Percentiles rank a stretch among this genome's conserved stretches.
These are phyloP conservation scores for Brachypteracias leptosomus DNA, from an alignment of 2,113 vertebrate species.

Conservation along the genomic window DNA sequence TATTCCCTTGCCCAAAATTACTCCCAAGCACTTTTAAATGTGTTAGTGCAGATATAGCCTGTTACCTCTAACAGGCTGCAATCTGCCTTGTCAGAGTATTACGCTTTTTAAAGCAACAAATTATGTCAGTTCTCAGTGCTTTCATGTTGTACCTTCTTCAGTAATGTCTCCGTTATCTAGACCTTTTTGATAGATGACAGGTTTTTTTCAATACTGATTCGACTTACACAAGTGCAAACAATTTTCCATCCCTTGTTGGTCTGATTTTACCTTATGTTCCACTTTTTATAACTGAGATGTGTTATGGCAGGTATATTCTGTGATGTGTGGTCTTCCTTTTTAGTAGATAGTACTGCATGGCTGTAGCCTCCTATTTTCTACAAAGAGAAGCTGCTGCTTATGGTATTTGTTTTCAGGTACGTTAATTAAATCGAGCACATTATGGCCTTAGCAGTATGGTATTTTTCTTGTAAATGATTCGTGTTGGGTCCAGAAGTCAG, in stretches of 20 bases:
- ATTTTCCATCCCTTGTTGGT: not conserved
- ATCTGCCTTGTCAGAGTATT: not conserved
- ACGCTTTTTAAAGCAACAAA: not conserved
- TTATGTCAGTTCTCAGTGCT: not conserved
- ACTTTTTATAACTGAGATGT: not conserved
- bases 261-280: not conserved
- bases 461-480: slow-evolving; percentile 57
- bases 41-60: not conserved
- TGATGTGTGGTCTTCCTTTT: not conserved
- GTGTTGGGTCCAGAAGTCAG: not conserved
- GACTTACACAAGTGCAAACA: not conserved
- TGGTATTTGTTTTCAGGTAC: slow-evolving; percentile 36
- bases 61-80: not conserved
- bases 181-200: not conserved
- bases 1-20: not conserved
- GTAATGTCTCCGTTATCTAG: not conserved
- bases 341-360: not conserved
- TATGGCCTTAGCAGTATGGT: not conserved
- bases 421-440: slow-evolving; percentile 42
- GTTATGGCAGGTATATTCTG: not conserved
- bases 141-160: not conserved
- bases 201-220: not conserved
- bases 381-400: not conserved
- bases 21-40: not conserved
- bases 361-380: not conserved